phyloP scores from a whole-genome alignment of 1,140 invertebrate species.

The Apis florea region DNA sequence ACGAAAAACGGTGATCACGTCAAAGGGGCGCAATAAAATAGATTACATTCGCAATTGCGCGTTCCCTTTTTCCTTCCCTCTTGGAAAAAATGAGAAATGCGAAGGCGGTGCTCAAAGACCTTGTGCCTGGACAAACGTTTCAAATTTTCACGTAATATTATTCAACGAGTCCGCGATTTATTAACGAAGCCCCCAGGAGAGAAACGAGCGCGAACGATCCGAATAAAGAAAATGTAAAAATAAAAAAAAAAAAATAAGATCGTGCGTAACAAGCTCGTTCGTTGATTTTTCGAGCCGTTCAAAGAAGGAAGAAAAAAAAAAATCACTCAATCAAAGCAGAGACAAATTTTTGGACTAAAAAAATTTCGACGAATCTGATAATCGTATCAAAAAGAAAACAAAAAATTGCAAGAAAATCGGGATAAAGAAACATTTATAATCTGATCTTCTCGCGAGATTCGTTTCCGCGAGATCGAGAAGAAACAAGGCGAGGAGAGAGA shows the following conservation, averaged over 20 bases:
- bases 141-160: neutral
- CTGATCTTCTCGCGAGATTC: neutral
- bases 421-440: neutral
- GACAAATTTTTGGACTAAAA: neutral
- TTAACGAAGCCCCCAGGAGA: neutral
- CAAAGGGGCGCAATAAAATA: conserved; percentile 23
- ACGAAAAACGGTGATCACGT: conserved; percentile 1
- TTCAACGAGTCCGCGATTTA: neutral
- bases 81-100: conserved; percentile 3
- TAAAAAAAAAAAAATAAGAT: too few relatives aligned
- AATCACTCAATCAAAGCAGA: too few relatives aligned
- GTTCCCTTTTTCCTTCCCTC: neutral
- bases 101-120: neutral
- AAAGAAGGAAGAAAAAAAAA: neutral
- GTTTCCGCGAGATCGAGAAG: too few relatives aligned
- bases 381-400: neutral
- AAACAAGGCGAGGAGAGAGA: neutral
- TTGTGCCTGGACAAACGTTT: neutral
- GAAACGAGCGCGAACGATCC: neutral
- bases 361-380: neutral
- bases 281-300: neutral
- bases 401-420: neutral
- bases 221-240: neutral
- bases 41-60: conserved; percentile 20
- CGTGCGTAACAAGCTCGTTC: neutral